Percentiles rank a stretch among this genome's conserved stretches.
Evolutionary conservation across 1,140 invertebrate genomes (phyloP).

Genomic region (Papilio xuthus): DNA sequence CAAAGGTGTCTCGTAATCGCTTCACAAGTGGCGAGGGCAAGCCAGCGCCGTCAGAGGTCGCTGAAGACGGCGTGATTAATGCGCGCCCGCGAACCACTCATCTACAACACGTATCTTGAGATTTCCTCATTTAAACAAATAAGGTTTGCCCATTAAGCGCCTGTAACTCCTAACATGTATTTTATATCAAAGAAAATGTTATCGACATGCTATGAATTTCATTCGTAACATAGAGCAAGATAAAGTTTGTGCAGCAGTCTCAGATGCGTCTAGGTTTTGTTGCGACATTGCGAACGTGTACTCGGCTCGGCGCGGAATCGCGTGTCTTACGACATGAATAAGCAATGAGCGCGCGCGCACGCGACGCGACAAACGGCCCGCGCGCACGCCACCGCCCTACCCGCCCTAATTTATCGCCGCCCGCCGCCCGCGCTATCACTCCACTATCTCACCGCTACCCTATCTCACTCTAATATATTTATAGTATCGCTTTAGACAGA

Average conservation of each 20-base stretch:
- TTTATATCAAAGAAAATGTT: neutral
- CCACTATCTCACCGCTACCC: constrained; percentile 63
- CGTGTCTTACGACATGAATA: constrained; percentile 75
- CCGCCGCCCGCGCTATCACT: constrained; percentile 71
- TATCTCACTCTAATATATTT: constrained; percentile 53
- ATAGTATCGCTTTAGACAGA: constrained; percentile 19
- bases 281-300: constrained; percentile 4
- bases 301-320: constrained; percentile 45
- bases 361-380: constrained; percentile 74
- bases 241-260: neutral
- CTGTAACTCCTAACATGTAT: neutral
- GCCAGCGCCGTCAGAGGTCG: neutral
- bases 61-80: constrained; percentile 24
- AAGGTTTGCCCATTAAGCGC: neutral
- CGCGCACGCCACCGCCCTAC: constrained; percentile 64
- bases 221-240: neutral
- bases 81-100: constrained; percentile 20
- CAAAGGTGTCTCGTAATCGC: constrained; percentile 1
- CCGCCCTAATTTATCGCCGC: constrained; percentile 65
- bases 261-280: neutral
- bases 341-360: constrained; percentile 79
- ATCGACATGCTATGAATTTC: neutral
- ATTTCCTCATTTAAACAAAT: constrained; percentile 16
- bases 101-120: constrained; percentile 14
- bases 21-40: constrained; percentile 22